A percentile compares a stretch with the other conserved stretches of the same genome.
These are phyloP conservation scores for Pachypanchax playfairii DNA, from an alignment of 2,113 vertebrate genomes.

Conservation along the genomic window DNA sequence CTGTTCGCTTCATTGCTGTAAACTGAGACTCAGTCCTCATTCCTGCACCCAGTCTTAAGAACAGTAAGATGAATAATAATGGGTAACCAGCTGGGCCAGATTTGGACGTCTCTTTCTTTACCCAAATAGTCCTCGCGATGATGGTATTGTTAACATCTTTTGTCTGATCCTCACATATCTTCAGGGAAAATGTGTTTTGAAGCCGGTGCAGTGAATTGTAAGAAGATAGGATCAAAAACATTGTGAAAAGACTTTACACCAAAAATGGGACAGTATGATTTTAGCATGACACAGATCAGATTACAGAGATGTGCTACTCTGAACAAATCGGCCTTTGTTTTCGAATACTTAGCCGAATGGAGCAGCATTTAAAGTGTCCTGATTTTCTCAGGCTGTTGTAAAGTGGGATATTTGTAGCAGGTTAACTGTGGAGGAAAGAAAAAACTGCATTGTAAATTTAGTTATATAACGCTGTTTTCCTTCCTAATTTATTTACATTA, in stretches of 20 bases:
- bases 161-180: slow-evolving; percentile 43
- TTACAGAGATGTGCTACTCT: slow-evolving; percentile 6
- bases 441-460: background rate
- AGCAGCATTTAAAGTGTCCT: slow-evolving; percentile 19
- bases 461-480: background rate
- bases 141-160: slow-evolving; percentile 38
- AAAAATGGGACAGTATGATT: slow-evolving; percentile 18
- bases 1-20: slow-evolving; percentile 31
- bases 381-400: slow-evolving; percentile 15
- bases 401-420: background rate
- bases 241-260: slow-evolving; percentile 28
- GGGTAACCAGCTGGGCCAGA: slow-evolving; percentile 42
- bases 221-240: slow-evolving; percentile 37
- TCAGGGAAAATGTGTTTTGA: slow-evolving; percentile 41
- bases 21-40: slow-evolving; percentile 47
- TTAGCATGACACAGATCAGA: slow-evolving; percentile 26
- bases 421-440: background rate
- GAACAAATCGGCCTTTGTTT: slow-evolving; percentile 20
- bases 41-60: slow-evolving; percentile 36
- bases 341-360: background rate
- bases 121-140: slow-evolving; percentile 23
- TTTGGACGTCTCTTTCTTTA: slow-evolving; percentile 36
- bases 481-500: background rate
- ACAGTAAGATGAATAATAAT: slow-evolving; percentile 33
- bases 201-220: slow-evolving; percentile 13